A percentile compares a stretch with the other conserved stretches of the same genome.
These are phyloP conservation scores for Sebastes hubbsi DNA, from an alignment of 2,797 vertebrate genomes.

Conservation along the genomic window DNA sequence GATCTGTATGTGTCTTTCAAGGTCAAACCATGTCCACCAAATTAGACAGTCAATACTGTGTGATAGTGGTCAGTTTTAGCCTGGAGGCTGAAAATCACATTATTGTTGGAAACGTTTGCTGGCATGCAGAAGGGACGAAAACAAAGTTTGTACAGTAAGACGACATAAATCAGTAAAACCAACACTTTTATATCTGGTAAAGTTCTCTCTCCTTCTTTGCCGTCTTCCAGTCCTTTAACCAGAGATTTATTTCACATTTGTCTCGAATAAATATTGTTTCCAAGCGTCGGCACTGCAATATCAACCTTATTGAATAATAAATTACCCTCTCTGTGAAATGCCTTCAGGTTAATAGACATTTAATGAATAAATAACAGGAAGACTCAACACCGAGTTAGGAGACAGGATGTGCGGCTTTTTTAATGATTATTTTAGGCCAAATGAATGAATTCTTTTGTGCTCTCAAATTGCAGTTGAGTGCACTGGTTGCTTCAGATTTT, in stretches of 20 bases:
- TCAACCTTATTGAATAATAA: slow-evolving; percentile 68
- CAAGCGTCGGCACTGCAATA: slow-evolving; percentile 39
- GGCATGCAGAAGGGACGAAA: neutral
- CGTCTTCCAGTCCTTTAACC: neutral
- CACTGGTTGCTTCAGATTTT: slow-evolving; percentile 69
- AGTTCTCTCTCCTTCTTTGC: neutral
- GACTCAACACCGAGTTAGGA: slow-evolving; percentile 53
- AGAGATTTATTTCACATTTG: slow-evolving; percentile 52
- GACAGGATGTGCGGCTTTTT: slow-evolving; percentile 55
- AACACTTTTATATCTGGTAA: neutral
- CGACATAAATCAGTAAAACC: neutral
- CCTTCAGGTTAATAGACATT: slow-evolving; percentile 69
- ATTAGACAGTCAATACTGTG: slow-evolving; percentile 52
- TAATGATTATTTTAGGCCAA: slow-evolving; percentile 76
- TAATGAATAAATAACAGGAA: slow-evolving; percentile 72
- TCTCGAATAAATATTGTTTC: slow-evolving; percentile 55
- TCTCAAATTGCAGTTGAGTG: slow-evolving; percentile 66
- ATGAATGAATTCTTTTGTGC: slow-evolving; percentile 72
- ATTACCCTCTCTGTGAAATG: slow-evolving; percentile 53
- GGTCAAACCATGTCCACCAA: slow-evolving; percentile 50
- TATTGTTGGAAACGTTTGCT: slow-evolving; percentile 16
- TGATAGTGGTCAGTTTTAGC: slow-evolving; percentile 32
- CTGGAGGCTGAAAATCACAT: slow-evolving; percentile 50
- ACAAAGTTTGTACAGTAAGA: neutral
- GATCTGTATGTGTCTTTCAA: slow-evolving; percentile 45